Conservation (phyloP, 2,113 vertebrate species). For the Manacus vitellinus region DNA sequence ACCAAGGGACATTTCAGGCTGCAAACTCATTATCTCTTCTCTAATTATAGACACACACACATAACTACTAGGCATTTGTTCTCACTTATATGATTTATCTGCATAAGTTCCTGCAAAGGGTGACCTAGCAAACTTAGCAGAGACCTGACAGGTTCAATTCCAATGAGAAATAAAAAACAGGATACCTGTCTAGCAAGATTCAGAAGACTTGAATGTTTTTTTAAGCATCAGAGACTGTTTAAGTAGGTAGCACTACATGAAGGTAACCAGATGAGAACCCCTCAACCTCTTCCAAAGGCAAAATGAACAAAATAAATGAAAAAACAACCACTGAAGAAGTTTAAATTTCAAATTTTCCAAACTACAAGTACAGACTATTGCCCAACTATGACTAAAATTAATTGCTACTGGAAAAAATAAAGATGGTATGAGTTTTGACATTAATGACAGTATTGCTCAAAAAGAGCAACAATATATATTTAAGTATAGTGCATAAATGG, state of each 20-base stretch:
- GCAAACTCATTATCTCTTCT: constrained; percentile 8
- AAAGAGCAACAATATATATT: background rate
- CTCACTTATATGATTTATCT: background rate
- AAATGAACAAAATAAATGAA: background rate
- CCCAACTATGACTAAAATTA: background rate
- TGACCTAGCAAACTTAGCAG: background rate
- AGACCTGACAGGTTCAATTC: background rate
- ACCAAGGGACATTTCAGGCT: background rate
- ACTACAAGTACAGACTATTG: background rate
- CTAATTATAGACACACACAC: background rate
- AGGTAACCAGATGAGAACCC: background rate
- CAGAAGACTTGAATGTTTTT: background rate
- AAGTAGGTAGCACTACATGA: background rate
- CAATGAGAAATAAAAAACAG: background rate
- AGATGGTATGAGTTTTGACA: accelerated
- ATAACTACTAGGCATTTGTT: background rate
- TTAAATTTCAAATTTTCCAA: background rate
- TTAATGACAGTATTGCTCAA: too few relatives aligned
- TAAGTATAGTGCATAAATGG: background rate
- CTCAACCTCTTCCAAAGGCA: background rate
- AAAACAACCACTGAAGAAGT: background rate
- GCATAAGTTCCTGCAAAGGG: background rate
- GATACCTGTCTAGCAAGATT: background rate
- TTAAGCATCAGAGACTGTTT: background rate
- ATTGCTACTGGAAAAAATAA: background rate